A percentile compares a stretch with the other conserved stretches of the same genome.
Conservation (phyloP, 53 echinoderm and acorn worm species). For the Echinarachnius parma region DNA sequence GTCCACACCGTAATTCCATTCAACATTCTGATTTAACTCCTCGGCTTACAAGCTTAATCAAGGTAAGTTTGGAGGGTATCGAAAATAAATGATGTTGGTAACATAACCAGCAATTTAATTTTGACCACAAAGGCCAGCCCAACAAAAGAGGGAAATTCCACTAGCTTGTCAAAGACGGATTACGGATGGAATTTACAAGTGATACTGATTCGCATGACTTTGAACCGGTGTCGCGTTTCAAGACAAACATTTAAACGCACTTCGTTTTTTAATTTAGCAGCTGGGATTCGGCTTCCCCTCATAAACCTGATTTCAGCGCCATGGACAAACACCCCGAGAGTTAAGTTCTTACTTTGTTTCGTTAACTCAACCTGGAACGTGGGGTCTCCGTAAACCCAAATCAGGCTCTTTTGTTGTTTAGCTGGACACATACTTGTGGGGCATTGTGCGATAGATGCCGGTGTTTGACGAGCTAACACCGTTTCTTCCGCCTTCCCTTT, state of each 20-base stretch:
- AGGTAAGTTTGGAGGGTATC: no score
- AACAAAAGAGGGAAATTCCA: constrained; percentile 32
- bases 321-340: constrained; percentile 40
- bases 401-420: constrained; percentile 15
- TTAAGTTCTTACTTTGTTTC: no score
- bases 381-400: no score
- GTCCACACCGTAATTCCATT: no score
- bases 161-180: constrained; percentile 37
- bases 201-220: constrained; percentile 34
- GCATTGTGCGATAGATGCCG: constrained; percentile 48
- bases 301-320: constrained; percentile 39
- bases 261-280: constrained; percentile 38
- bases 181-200: constrained; percentile 38
- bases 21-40: no score
- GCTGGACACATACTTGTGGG: constrained; percentile 43
- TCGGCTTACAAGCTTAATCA: no score
- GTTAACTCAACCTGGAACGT: no score
- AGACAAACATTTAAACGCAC: constrained; percentile 28
- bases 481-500: constrained; percentile 3
- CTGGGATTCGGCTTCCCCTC: constrained; percentile 28
- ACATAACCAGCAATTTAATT: constrained; percentile 10
- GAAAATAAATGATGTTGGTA: no score
- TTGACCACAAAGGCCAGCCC: constrained; percentile 5
- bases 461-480: constrained; percentile 35
- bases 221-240: constrained; percentile 40